Base-by-base conservation (phyloP, 2,797 vertebrate genomes). In the Falco peregrinus region DNA sequence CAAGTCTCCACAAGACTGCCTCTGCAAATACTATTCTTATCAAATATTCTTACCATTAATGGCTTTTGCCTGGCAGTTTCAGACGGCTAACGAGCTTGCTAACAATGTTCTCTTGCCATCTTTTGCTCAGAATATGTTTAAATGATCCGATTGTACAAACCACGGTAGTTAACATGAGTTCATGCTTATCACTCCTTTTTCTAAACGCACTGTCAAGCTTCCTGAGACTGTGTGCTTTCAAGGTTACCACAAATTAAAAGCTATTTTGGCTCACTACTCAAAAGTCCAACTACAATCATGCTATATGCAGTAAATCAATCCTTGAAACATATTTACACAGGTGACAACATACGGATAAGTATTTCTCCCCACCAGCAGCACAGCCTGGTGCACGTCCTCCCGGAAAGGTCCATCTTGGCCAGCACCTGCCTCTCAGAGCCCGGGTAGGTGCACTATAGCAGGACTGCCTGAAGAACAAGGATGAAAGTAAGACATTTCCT, bases 281-380 rank as follows among this genome's bases (percentile, higher is more conserved):
- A 29, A 78, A 84, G 92, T 51, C 67, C 51, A 17, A 11, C 68
- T 48, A 16, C 19, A 12, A 26, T 84, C 60, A 50, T 28, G 78
- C 95, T 91, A 26, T 51, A 54, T 20, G 93, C 95, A 77, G 94
- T 92, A 96, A 96, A 95, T 91, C 90, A 95, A 22, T 48, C 41
- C 89, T 24, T 60, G 94, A 93, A 93, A 45, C 0, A 31, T 48
- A 67, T 88, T 89, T 64, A 28, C 64, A 41, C 43, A 87, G 61
- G 82, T 89, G 71, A 83, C 57, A 76, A 35, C 54, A 12, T 17
- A n/a, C 35, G 61, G n/a, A 73, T 63, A 68, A 84, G 70, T 39
- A 26, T 24, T 89, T n/a, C 71, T 71, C 16, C 54, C 69, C 67
- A 48, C 11, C 75, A 61, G 41, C 85, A 87, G 87, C 94, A 78